Conservation (phyloP, 2,113 vertebrate genomes). For the Etheostoma spectabile region DNA sequence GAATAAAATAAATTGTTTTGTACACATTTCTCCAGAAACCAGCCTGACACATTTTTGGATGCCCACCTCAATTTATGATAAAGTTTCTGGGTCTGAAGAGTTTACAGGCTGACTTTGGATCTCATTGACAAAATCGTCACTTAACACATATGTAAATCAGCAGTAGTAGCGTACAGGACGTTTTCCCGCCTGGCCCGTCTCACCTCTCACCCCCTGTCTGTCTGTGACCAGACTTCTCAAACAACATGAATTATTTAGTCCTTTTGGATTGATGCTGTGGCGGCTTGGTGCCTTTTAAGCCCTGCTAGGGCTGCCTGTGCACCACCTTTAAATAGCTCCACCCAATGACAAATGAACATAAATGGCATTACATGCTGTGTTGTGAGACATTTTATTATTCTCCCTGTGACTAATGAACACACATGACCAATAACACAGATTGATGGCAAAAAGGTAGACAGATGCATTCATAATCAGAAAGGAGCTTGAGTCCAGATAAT, state of each 20-base stretch:
- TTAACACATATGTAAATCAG: background rate
- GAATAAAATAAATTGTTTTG: background rate
- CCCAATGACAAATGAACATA: slow-evolving; percentile 71
- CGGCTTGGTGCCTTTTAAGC: slow-evolving; percentile 55
- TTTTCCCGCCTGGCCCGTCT: background rate
- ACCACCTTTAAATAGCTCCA: slow-evolving; percentile 34
- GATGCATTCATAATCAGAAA: slow-evolving; percentile 44
- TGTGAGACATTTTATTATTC: slow-evolving; percentile 49
- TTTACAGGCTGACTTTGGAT: background rate
- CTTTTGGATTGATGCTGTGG: slow-evolving; percentile 59
- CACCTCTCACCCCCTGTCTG: slow-evolving; percentile 2
- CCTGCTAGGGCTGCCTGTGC: background rate
- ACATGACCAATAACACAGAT: slow-evolving; percentile 64
- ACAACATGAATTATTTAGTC: slow-evolving; percentile 76
- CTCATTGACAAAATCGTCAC: background rate
- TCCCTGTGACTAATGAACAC: slow-evolving; percentile 68
- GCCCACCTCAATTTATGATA: background rate
- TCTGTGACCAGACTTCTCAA: slow-evolving; percentile 55
- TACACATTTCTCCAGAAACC: background rate
- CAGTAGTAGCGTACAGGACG: background rate
- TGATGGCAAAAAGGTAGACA: slow-evolving; percentile 53
- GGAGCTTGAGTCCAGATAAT: slow-evolving; percentile 44
- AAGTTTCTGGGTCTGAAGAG: background rate
- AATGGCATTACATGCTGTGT: slow-evolving; percentile 62
- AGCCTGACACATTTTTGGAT: background rate